Evolutionary conservation across 2,888 invertebrate genomes (phyloP), one percentile per base, ranked within the genome.

Genomic region (Ypsolopha scabrella): DNA sequence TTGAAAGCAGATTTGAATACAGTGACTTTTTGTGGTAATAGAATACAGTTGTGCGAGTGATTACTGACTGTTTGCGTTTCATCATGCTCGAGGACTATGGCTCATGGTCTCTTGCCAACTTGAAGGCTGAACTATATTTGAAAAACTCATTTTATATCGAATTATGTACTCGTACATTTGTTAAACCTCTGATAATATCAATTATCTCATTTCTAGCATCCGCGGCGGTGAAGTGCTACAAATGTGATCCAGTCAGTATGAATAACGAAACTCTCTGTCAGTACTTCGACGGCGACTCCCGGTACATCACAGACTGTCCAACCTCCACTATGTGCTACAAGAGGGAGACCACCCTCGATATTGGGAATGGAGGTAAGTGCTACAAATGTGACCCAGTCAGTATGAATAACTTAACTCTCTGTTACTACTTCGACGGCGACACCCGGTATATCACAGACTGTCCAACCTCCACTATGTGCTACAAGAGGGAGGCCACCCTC

Each of bases 271-370:
- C 8, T 1, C 72, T 90, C 46, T 93, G 93, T 64, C 82, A 90
- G 8, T 87, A 89, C 60, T 93, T 93, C 62, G 90, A 92, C 63
- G 87, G 87, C 56, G 88, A 89, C 9, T 70, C 81, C 3, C 75
- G 80, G 54, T 93, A 86, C 68, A 86, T 90, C 56, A 86, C 89
- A 1, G 87, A 89, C 49, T 93, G 93, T 67, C 90, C 90, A 6
- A 89, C 87, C 60, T 93, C 93, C 0, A 94, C 93, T 13, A 90
- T 93, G 83, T 95, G 95, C 67, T 88, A 90, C 74, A 95, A 94
- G 71, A 90, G 87, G 63, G 88, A 90, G 38, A 89, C 88, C 44
- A 83, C 86, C 14, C 80, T 88, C 38, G 72, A 88, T 52, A 80
- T 92, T 55, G 87, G 88, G 51, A 88, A 88, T 60, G 90, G 91